Evolutionary conservation across 2,888 invertebrate species (phyloP).

Genomic region (Andrena camellia): DNA sequence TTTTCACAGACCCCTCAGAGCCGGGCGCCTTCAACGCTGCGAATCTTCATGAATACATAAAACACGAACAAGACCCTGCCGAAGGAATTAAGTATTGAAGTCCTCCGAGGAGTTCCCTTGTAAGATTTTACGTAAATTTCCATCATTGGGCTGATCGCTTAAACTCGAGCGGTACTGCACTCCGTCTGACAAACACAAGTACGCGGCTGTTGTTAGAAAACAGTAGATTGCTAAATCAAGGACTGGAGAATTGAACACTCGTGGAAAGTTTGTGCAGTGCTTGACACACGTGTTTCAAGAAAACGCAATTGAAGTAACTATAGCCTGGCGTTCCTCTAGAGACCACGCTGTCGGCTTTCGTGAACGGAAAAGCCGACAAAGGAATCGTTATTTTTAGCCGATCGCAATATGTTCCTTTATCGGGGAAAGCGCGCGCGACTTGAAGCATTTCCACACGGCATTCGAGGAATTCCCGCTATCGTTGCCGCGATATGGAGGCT

Average conservation of each 20-base stretch:
- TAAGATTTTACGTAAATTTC: no score
- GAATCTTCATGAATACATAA: slow-evolving; percentile 42
- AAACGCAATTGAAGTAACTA: neutral
- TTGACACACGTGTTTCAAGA: slow-evolving; percentile 1
- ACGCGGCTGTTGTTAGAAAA: neutral
- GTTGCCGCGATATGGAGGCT: slow-evolving; percentile 33
- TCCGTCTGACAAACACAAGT: neutral
- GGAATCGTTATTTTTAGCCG: slow-evolving; percentile 1
- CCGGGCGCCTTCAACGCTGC: neutral
- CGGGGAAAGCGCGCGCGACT: slow-evolving; percentile 5
- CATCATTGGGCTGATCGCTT: neutral
- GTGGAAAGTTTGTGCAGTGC: neutral
- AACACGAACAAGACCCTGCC: neutral
- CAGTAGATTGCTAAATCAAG: neutral
- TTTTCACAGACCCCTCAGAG: neutral
- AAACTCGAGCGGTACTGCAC: neutral
- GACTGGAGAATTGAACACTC: neutral
- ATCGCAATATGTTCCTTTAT: slow-evolving; percentile 25
- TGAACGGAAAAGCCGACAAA: neutral
- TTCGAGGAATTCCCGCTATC: slow-evolving; percentile 46
- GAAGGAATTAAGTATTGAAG: slow-evolving; percentile 2
- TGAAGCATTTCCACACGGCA: slow-evolving; percentile 41
- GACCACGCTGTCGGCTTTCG: neutral
- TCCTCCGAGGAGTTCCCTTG: neutral
- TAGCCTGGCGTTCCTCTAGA: neutral